A percentile compares a stretch with the other conserved stretches of the same genome.
Evolutionary conservation across 2,888 invertebrate genomes (phyloP).

Genomic region (Actias luna): DNA sequence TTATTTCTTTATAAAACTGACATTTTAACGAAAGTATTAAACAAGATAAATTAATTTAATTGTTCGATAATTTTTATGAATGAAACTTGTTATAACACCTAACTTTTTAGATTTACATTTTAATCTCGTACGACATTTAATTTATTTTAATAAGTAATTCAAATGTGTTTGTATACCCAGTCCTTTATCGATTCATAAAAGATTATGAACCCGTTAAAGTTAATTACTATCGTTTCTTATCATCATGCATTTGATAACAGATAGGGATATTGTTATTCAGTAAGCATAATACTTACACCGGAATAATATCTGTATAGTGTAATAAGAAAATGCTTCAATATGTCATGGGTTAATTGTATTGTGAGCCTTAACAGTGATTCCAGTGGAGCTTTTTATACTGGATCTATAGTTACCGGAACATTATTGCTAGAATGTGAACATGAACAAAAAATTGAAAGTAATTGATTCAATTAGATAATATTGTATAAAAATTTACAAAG

Average conservation of each 20-base stretch:
- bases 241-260: conserved; percentile 14
- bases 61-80: no score
- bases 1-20: no score
- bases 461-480: conserved; percentile 19
- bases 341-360: conserved; percentile 58
- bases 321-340: conserved; percentile 30
- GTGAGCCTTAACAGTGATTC: conserved; percentile 61
- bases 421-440: conserved; percentile 58
- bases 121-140: no score
- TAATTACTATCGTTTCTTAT: conserved; percentile 18
- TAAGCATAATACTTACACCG: conserved; percentile 7
- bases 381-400: conserved; percentile 60
- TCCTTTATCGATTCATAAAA: not conserved
- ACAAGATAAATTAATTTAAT: no score
- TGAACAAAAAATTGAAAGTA: conserved; percentile 58
- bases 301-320: conserved; percentile 16
- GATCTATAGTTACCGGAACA: conserved; percentile 67
- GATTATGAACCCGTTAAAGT: conserved; percentile 14
- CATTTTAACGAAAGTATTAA: no score
- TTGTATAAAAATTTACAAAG: not conserved
- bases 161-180: no score
- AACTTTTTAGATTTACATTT: no score
- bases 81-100: no score
- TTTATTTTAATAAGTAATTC: no score
- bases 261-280: not conserved